Evolutionary conservation across 2,113 vertebrate species (phyloP), one percentile per base, ranked within the genome.

Genomic region (Melospiza melodia): DNA sequence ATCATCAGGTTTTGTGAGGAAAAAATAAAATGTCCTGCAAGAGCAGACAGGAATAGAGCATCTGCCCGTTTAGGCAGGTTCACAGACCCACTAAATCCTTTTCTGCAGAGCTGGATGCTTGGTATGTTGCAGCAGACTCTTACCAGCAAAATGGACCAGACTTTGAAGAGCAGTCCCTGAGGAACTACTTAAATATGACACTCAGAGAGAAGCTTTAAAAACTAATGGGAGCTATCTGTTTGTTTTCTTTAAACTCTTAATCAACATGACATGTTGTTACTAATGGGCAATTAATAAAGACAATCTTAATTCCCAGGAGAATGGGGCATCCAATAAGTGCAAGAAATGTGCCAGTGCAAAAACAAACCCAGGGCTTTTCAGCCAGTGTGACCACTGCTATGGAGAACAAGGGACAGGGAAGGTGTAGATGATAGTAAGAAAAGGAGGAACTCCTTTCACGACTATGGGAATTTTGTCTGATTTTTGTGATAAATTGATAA

Each of bases 161-260:
- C 44, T 65, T 80, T 55, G 61, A 94, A 84, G 71, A 81, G 67
- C 54, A 78, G 54, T 93, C 52, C 59, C 67, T 4, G 9, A 84
- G 57, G 85, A 93, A 43, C 35, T 79, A 75, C 52, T 69, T 89
- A 78, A 79, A 72, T 49, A 51, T 24, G 23, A 65, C 19, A 68
- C 39, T 81, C 41, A 86, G 84, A 51, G 39, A 35, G n/a, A 79
- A 67, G 57, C 39, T 87, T 82, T 73, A 82, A 87, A 91, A 93
- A 73, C 18, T 46, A 65, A 68, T 65, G 41, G 35, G 33, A 58
- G 15, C 65, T 92, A 65, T 52, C 76, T 81, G 31, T 74, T 91
- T 93, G 23, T 86, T 92, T 92, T 75, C 59, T 91, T 78, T 73
- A 61, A 92, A 84, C 52, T 78, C 51, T 83, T 94, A 58, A 86